Conservation (phyloP, 2,888 invertebrate species). For the Melikaiella ostensackeni region DNA sequence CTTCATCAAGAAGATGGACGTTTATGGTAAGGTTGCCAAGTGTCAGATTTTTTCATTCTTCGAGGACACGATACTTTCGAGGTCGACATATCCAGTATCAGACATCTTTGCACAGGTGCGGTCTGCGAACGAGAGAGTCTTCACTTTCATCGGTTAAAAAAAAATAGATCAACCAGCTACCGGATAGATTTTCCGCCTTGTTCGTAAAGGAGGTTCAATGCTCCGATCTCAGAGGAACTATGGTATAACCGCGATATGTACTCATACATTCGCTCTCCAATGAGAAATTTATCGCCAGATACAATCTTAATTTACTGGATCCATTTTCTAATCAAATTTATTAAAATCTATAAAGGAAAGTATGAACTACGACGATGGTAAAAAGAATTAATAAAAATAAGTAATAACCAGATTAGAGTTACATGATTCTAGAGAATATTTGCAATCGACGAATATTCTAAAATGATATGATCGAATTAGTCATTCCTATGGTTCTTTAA, state of each 20-base stretch:
- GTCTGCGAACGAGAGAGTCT: slow-evolving; percentile 69
- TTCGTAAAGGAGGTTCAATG: slow-evolving; percentile 27
- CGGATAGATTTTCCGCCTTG: slow-evolving; percentile 56
- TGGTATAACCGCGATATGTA: background rate
- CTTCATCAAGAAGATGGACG: slow-evolving; percentile 31
- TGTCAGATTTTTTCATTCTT: slow-evolving; percentile 28
- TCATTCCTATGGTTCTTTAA: too few relatives aligned
- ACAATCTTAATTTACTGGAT: background rate
- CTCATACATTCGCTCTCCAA: slow-evolving; percentile 26
- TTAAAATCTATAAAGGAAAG: background rate
- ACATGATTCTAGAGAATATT: too few relatives aligned
- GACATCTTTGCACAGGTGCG: slow-evolving; percentile 61
- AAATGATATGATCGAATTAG: too few relatives aligned
- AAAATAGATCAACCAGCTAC: slow-evolving; percentile 69
- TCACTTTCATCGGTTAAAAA: slow-evolving; percentile 71
- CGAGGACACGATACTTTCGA: slow-evolving; percentile 72
- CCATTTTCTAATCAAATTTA: background rate
- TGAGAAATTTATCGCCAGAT: background rate
- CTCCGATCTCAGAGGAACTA: background rate
- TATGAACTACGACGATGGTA: background rate
- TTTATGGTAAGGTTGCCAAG: slow-evolving; percentile 10
- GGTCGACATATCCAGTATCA: slow-evolving; percentile 70
- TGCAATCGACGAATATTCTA: too few relatives aligned
- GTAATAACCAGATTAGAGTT: too few relatives aligned
- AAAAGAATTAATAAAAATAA: background rate